Evolutionary conservation across 2,888 invertebrate genomes (phyloP), one percentile per base, ranked within the genome.

Genomic region (Bibio marci): DNA sequence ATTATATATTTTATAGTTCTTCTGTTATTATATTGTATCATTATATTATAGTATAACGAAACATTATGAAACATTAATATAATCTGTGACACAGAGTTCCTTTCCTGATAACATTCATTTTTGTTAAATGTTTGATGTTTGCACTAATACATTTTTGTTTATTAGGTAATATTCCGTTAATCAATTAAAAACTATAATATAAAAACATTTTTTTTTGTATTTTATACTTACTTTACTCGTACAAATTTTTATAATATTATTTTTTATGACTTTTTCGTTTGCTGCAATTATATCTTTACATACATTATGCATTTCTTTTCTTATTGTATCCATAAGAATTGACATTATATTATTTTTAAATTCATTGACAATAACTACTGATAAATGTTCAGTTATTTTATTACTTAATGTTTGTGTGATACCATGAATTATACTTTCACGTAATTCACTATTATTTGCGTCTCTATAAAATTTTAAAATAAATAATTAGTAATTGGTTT

Each of bases 191-290:
- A n/a, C n/a, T n/a, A n/a, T n/a, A n/a, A n/a, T n/a, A n/a, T n/a
- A n/a, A n/a, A n/a, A n/a, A n/a, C n/a, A n/a, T n/a, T n/a, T n/a
- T n/a, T n/a, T n/a, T n/a, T n/a, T n/a, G n/a, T n/a, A n/a, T n/a
- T n/a, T n/a, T n/a, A 36, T 10, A 48, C 56, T 52, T 54, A 82
- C 85, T 71, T 83, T 80, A 57, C 80, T 85, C 50, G 71, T 74
- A 51, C 85, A 73, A 34, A 87, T 66, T 52, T 86, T 83, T 18
- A 72, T 69, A 44, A 91, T 75, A 57, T 80, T 86, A 39, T 88
- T 85, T 44, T 78, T 72, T 31, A 91, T 63, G 49, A 81, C 66
- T 35, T 69, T 63, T 62, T 88, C 87, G 40, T 80, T 77, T 47
- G 73, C 71, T 47, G 70, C 67, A 46, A 81, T 66, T 64, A 80